phyloP scores from a whole-genome alignment of 2,888 invertebrate species.

The Galerucella pusilla region DNA sequence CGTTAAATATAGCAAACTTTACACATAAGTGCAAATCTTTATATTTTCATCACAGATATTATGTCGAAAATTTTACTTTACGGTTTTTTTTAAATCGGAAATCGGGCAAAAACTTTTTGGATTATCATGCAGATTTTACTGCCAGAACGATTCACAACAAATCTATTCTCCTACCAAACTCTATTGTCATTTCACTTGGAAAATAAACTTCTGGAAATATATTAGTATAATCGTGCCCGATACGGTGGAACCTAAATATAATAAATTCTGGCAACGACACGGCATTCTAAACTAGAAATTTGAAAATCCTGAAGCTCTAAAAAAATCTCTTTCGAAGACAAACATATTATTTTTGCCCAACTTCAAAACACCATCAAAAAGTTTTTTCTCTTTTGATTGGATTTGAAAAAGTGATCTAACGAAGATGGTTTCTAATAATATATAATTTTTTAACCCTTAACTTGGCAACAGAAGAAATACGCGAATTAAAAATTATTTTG shows the following conservation, averaged over 20 bases:
- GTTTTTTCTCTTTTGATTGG: too few species aligned
- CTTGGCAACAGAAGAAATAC: too few species aligned
- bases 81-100: slow-evolving; percentile 13
- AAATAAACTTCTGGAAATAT: slow-evolving; percentile 14
- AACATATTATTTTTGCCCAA: background rate
- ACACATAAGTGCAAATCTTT: slow-evolving; percentile 1
- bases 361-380: too few species aligned
- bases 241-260: slow-evolving; percentile 24
- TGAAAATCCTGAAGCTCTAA: slow-evolving; percentile 19
- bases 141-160: slow-evolving; percentile 19
- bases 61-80: background rate
- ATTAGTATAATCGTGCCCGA: slow-evolving; percentile 15
- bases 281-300: slow-evolving; percentile 21
- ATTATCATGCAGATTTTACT: slow-evolving; percentile 16
- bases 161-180: slow-evolving; percentile 11
- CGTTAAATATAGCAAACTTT: slow-evolving; percentile 6
- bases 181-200: slow-evolving; percentile 12
- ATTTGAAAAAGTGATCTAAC: too few species aligned
- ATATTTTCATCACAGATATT: slow-evolving; percentile 7
- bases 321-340: background rate
- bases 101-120: slow-evolving; percentile 6
- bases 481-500: too few species aligned
- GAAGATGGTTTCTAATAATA: too few species aligned
- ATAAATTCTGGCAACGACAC: slow-evolving; percentile 25
- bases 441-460: too few species aligned